Conservation (phyloP, 1,140 invertebrate genomes). For the Polypedilum vanderplanki region DNA sequence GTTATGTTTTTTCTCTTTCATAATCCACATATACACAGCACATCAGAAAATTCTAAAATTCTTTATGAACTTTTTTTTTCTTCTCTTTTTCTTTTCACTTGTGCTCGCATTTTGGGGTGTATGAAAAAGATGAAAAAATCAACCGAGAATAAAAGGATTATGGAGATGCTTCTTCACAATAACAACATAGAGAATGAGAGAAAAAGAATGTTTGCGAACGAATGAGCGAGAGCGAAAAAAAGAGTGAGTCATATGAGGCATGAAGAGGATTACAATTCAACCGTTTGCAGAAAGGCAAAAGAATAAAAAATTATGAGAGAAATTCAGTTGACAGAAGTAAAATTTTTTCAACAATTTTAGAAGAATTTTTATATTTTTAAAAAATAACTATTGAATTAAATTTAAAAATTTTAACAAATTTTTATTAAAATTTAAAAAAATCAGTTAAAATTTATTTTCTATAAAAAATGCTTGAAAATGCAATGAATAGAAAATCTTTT, state of each 20-base stretch:
- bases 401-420: neutral
- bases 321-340: no score
- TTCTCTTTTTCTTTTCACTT: neutral
- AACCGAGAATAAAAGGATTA: constrained; percentile 13
- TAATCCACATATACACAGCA: neutral
- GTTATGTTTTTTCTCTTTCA: neutral
- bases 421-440: no score
- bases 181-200: neutral
- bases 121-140: neutral
- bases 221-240: neutral
- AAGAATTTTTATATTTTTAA: no score
- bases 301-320: neutral
- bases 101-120: no score
- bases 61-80: neutral
- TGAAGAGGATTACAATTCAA: constrained; percentile 4
- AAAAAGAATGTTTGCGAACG: neutral
- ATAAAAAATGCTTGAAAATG: no score
- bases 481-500: no score
- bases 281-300: neutral
- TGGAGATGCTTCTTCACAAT: neutral
- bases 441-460: no score
- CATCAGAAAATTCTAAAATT: neutral
- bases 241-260: neutral
- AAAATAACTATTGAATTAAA: no score
- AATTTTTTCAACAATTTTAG: no score